Conservation (phyloP, 2,113 vertebrate genomes). For the Zosterops japonicus region DNA sequence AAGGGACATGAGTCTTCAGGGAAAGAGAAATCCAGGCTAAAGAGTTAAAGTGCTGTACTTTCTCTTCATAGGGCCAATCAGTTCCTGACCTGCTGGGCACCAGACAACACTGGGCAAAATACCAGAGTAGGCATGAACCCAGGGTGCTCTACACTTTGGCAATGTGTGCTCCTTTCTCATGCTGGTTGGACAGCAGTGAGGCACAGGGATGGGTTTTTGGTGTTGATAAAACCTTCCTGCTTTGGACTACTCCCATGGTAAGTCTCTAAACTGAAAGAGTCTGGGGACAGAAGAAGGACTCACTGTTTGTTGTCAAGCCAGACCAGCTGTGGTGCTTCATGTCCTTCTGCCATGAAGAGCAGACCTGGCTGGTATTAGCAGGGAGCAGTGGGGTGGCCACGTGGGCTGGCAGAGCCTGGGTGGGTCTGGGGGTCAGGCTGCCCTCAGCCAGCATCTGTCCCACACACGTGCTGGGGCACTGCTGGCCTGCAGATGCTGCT, state of each 20-base stretch:
- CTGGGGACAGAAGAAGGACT: background rate
- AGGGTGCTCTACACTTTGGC: background rate
- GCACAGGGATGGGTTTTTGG: background rate
- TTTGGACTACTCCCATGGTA: background rate
- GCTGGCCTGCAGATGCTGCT: background rate
- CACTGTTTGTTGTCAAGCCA: background rate
- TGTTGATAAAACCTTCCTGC: background rate
- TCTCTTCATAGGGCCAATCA: background rate
- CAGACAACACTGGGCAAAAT: background rate
- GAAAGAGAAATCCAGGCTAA: background rate
- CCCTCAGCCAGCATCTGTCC: background rate
- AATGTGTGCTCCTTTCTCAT: fast-evolving
- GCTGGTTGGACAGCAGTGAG: background rate
- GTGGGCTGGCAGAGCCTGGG: background rate
- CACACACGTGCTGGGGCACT: fast-evolving
- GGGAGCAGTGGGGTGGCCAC: background rate
- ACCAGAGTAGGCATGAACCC: fast-evolving
- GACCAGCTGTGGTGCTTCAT: background rate
- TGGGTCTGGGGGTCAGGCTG: background rate
- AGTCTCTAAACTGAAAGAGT: background rate
- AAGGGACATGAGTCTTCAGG: background rate
- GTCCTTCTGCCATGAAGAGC: background rate
- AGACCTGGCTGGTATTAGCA: background rate
- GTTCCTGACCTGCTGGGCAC: background rate
- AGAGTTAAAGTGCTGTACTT: background rate